Percentiles rank a stretch among this genome's conserved stretches.
Conservation (phyloP, 2,888 invertebrate species). For the Dicranocentrus wangi region DNA sequence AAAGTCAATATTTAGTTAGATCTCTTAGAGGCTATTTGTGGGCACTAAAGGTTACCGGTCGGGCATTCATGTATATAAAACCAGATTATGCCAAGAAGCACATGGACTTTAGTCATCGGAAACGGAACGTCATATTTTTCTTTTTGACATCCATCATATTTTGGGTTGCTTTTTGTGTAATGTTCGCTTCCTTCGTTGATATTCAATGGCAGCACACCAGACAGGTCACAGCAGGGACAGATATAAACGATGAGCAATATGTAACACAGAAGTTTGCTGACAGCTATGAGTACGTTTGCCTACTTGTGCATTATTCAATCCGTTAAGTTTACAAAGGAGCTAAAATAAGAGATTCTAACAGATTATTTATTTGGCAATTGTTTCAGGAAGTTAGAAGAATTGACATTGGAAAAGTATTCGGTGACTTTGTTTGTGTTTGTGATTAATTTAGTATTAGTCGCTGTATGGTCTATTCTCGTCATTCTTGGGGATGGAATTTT, state of each 20-base stretch:
- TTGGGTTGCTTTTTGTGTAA: conserved; percentile 51
- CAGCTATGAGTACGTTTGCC: background rate
- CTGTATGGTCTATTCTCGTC: conserved; percentile 54
- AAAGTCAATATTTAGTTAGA: conserved; percentile 55
- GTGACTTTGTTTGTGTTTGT: conserved; percentile 25
- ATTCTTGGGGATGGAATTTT: conserved; percentile 62
- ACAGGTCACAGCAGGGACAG: background rate
- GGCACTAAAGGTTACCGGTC: conserved; percentile 5
- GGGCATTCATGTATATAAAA: conserved; percentile 27
- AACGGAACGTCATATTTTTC: conserved; percentile 36
- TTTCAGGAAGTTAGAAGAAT: too few species aligned
- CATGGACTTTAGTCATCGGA: conserved; percentile 53
- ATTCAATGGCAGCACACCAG: conserved; percentile 25
- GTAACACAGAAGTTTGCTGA: background rate
- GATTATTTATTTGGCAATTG: too few species aligned
- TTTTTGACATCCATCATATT: conserved; percentile 38
- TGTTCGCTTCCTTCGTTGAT: conserved; percentile 27
- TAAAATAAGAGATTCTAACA: too few species aligned
- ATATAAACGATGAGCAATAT: background rate
- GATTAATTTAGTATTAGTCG: conserved; percentile 39
- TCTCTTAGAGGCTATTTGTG: conserved; percentile 8
- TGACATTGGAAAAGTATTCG: conserved; percentile 43
- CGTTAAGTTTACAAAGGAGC: too few species aligned
- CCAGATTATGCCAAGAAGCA: conserved; percentile 40
- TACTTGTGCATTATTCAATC: too few species aligned